Evolutionary conservation across 2,797 vertebrate genomes (phyloP).

Genomic region (Rhinichthys osculus): DNA sequence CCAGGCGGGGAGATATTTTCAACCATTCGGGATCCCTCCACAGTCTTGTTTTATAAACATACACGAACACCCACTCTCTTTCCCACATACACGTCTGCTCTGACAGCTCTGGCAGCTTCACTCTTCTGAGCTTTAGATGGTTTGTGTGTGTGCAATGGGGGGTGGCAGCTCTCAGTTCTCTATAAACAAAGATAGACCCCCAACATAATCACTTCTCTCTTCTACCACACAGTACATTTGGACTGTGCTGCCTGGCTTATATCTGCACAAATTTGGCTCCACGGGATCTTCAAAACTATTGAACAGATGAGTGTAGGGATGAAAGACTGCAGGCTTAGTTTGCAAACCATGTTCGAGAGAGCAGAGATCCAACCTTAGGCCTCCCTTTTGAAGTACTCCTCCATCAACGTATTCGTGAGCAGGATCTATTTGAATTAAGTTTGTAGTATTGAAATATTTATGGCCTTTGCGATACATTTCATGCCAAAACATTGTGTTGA

Average conservation of each 20-base stretch:
- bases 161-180: conserved; percentile 13
- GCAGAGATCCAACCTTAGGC: conserved; percentile 1
- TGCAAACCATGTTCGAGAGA: neutral
- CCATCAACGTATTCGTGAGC: neutral
- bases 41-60: conserved; percentile 58
- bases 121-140: conserved; percentile 41
- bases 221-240: conserved; percentile 27
- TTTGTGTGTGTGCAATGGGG: neutral
- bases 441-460: conserved; percentile 16
- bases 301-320: conserved; percentile 15
- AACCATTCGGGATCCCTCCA: conserved; percentile 68
- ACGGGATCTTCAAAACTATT: neutral
- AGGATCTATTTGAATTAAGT: neutral
- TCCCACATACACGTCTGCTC: conserved; percentile 40
- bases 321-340: neutral
- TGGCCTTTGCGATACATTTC: neutral
- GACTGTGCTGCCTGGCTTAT: conserved; percentile 13
- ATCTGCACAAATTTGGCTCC: conserved; percentile 3
- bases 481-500: conserved; percentile 31
- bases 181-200: conserved; percentile 42
- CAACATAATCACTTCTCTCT: conserved; percentile 39
- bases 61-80: conserved; percentile 43
- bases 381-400: conserved; percentile 11
- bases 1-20: conserved; percentile 57
- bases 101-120: conserved; percentile 56